A percentile compares a stretch with the other conserved stretches of the same genome.
These are phyloP conservation scores for Camponotus floridanus DNA, from an alignment of 1,140 invertebrate genomes.

Conservation along the genomic window DNA sequence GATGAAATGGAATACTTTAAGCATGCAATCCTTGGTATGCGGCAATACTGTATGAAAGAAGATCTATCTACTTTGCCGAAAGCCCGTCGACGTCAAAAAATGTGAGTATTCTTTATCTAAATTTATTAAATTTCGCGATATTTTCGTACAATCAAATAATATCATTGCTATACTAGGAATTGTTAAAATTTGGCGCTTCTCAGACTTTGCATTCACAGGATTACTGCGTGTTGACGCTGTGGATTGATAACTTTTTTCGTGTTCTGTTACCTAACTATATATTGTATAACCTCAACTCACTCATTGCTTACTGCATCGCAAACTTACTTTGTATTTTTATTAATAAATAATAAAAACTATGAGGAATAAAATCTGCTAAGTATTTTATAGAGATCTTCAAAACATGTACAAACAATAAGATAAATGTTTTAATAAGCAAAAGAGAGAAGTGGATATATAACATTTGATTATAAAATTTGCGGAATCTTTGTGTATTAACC, in stretches of 20 bases:
- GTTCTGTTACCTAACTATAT: no score
- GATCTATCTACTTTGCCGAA: conserved; percentile 91
- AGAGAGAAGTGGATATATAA: not conserved
- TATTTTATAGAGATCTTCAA: not conserved
- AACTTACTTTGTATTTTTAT: no score
- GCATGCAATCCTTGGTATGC: conserved; percentile 89
- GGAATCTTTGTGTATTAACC: no score
- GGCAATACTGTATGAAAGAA: conserved; percentile 94
- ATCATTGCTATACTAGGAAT: no score
- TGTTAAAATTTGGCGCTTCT: no score
- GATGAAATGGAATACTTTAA: conserved; percentile 89
- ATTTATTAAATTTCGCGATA: not conserved
- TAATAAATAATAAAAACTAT: no score
- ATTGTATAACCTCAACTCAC: no score
- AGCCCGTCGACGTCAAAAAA: conserved; percentile 90
- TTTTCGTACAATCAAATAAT: not conserved
- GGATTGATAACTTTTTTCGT: no score
- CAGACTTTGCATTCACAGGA: no score
- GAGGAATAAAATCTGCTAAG: not conserved
- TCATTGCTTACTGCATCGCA: no score
- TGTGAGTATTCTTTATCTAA: conserved; percentile 87
- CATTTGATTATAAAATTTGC: not conserved
- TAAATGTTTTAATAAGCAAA: not conserved
- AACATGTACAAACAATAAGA: not conserved
- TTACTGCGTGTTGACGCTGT: no score